phyloP scores from a whole-genome alignment of 2,888 invertebrate species.

The Ochlodes sylvanus region DNA sequence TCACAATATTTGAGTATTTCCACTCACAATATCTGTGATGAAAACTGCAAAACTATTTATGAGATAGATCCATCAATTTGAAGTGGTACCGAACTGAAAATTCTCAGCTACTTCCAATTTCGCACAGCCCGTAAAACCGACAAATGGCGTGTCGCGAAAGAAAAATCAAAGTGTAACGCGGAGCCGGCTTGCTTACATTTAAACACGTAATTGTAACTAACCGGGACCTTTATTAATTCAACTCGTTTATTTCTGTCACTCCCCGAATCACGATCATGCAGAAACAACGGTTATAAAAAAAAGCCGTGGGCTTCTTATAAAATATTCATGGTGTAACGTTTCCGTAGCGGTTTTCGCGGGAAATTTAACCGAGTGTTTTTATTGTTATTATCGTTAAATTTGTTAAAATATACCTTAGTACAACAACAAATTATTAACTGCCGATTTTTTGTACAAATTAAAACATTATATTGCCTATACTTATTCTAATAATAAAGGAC shows the following conservation, averaged over 20 bases:
- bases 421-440: too few species aligned
- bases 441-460: too few species aligned
- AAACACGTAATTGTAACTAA: constrained; percentile 85
- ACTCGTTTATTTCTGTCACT: constrained; percentile 74
- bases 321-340: constrained; percentile 71
- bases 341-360: constrained; percentile 27
- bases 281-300: constrained; percentile 60
- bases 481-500: too few species aligned
- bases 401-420: neutral
- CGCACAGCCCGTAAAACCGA: constrained; percentile 50
- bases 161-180: constrained; percentile 80
- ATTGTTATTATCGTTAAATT: neutral
- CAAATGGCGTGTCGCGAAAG: constrained; percentile 81
- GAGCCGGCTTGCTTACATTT: constrained; percentile 80
- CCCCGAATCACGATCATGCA: constrained; percentile 63
- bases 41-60: too few species aligned
- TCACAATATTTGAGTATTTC: too few species aligned
- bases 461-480: too few species aligned
- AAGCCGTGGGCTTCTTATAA: constrained; percentile 57
- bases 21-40: too few species aligned
- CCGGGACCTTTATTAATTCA: constrained; percentile 83
- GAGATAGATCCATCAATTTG: neutral
- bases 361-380: constrained; percentile 47
- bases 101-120: constrained; percentile 51
- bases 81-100: neutral